Conservation (phyloP, 2,113 vertebrate species). For the Clupea harengus region DNA sequence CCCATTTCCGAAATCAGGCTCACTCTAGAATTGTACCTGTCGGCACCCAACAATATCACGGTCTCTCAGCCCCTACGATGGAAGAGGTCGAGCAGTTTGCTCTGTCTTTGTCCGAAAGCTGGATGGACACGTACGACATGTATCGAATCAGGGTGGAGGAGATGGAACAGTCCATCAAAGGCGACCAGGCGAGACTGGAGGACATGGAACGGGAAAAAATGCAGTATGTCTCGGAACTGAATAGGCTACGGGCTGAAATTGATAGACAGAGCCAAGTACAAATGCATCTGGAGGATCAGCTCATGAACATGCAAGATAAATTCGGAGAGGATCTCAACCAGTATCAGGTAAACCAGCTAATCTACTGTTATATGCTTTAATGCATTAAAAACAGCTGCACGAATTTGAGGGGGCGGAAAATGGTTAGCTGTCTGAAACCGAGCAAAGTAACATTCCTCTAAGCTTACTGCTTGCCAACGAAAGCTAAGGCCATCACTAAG, state of each 20-base stretch:
- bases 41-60: constrained; percentile 59
- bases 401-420: background rate
- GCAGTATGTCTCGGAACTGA: constrained; percentile 71
- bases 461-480: background rate
- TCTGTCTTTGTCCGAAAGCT: constrained; percentile 76
- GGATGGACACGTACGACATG: constrained; percentile 76
- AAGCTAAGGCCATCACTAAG: background rate
- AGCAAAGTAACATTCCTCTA: background rate
- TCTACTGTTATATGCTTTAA: background rate
- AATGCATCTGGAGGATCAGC: constrained; percentile 75
- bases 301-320: constrained; percentile 75
- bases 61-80: constrained; percentile 59
- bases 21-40: constrained; percentile 58
- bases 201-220: constrained; percentile 77
- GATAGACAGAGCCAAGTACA: constrained; percentile 75
- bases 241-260: constrained; percentile 71
- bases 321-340: constrained; percentile 70
- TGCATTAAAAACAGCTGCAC: background rate
- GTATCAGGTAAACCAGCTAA: constrained; percentile 77
- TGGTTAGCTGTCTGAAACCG: background rate
- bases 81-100: constrained; percentile 78
- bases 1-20: constrained; percentile 67
- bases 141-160: constrained; percentile 80
- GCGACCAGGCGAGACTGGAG: constrained; percentile 68
- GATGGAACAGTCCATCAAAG: constrained; percentile 76